These are phyloP conservation scores for Cetoscarus ocellatus DNA, from an alignment of 2,797 vertebrate genomes.

Conservation along the genomic window DNA sequence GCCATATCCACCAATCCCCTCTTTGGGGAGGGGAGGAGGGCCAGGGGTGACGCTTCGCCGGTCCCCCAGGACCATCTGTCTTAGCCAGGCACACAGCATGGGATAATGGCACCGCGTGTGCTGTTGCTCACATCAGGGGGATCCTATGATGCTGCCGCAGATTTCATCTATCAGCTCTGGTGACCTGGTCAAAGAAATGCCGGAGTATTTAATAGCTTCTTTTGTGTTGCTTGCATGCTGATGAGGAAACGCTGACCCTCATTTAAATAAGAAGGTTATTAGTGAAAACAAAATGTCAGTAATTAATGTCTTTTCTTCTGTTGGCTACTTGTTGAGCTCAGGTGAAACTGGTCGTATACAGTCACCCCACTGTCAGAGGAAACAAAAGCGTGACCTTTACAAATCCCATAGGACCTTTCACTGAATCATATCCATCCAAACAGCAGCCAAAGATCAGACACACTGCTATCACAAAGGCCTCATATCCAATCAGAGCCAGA, in stretches of 20 bases:
- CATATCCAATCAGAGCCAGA: slow-evolving; percentile 24
- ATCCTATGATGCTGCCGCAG: slow-evolving; percentile 24
- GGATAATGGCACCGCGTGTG: slow-evolving; percentile 48
- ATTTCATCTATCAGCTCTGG: slow-evolving; percentile 37
- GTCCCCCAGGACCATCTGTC: slow-evolving; percentile 62
- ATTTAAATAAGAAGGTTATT: slow-evolving; percentile 61
- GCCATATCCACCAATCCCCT: slow-evolving; percentile 41
- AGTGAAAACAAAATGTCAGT: slow-evolving; percentile 49
- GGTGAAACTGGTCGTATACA: slow-evolving; percentile 30
- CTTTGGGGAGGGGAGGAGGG: slow-evolving; percentile 18
- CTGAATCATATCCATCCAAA: slow-evolving; percentile 36
- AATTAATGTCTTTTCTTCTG: slow-evolving; percentile 56
- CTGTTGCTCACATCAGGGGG: slow-evolving; percentile 41
- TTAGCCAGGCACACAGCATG: slow-evolving; percentile 41
- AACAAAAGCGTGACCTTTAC: slow-evolving; percentile 60
- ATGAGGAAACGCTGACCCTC: slow-evolving; percentile 53
- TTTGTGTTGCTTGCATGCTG: slow-evolving; percentile 41
- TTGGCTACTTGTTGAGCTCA: slow-evolving; percentile 43
- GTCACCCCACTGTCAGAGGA: slow-evolving; percentile 37
- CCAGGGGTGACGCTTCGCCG: slow-evolving; percentile 4
- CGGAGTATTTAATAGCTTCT: slow-evolving; percentile 39
- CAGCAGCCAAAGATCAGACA: slow-evolving; percentile 8
- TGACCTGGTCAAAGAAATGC: slow-evolving; percentile 30
- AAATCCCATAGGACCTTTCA: slow-evolving; percentile 40
- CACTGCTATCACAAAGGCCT: neutral